Evolutionary conservation across 2,113 vertebrate genomes (phyloP).

Genomic region (Anguilla japonica): DNA sequence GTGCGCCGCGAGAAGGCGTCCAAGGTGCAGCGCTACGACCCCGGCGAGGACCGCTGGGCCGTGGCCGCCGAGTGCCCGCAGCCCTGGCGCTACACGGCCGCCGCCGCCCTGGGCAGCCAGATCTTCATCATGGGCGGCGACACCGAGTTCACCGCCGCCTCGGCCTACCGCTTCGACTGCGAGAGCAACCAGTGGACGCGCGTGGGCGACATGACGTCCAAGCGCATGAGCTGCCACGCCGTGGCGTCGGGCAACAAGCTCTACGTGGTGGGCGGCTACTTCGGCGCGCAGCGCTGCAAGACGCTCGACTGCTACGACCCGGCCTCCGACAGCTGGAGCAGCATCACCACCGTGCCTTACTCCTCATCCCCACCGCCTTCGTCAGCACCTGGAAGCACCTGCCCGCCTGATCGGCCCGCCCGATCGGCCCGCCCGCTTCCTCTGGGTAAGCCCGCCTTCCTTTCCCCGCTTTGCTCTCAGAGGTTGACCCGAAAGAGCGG

Average conservation of each 20-base stretch:
- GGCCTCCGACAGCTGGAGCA: slow-evolving; percentile 86
- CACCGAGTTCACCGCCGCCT: slow-evolving; percentile 89
- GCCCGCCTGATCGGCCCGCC: slow-evolving; percentile 71
- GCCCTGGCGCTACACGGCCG: slow-evolving; percentile 91
- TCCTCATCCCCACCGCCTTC: slow-evolving; percentile 95
- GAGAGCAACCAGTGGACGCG: slow-evolving; percentile 88
- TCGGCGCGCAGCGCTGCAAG: slow-evolving; percentile 92
- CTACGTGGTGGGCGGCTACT: slow-evolving; percentile 93
- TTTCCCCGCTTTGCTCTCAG: background rate
- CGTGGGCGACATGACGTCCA: slow-evolving; percentile 93
- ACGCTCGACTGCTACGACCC: slow-evolving; percentile 95
- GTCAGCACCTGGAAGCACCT: slow-evolving; percentile 97
- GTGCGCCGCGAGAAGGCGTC: slow-evolving; percentile 90
- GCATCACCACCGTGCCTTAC: slow-evolving; percentile 93
- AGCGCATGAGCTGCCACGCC: slow-evolving; percentile 93
- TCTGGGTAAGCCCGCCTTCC: slow-evolving; percentile 30
- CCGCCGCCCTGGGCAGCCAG: slow-evolving; percentile 89
- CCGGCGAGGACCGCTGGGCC: slow-evolving; percentile 82
- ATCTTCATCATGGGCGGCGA: slow-evolving; percentile 98
- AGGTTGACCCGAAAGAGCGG: background rate
- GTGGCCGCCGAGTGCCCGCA: slow-evolving; percentile 90
- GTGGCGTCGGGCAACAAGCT: slow-evolving; percentile 92
- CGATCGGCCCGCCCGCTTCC: background rate
- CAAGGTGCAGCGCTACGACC: slow-evolving; percentile 91
- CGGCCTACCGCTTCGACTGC: slow-evolving; percentile 90